Conservation (phyloP, 2,113 vertebrate genomes). For the Progne subis region DNA sequence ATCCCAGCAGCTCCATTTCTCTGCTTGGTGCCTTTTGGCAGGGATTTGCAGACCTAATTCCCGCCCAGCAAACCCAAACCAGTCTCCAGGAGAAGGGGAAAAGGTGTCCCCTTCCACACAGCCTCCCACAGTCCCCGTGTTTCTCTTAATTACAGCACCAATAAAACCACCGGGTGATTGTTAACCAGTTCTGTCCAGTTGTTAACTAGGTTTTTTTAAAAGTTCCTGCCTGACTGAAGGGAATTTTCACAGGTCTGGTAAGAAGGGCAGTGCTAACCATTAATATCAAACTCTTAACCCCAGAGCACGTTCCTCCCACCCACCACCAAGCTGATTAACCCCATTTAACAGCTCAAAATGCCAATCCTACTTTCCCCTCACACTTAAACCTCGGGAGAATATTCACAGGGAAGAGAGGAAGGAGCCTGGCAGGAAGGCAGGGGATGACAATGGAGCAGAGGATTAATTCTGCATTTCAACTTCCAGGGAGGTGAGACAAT, state of each 20-base stretch:
- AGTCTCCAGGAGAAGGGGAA: not conserved
- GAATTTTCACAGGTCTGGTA: not conserved
- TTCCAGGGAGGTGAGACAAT: slow-evolving; percentile 19
- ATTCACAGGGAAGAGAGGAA: not conserved
- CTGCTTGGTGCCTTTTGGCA: not conserved
- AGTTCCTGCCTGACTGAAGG: not conserved
- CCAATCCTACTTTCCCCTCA: slow-evolving; percentile 13
- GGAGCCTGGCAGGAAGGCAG: not conserved
- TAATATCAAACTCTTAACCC: not conserved
- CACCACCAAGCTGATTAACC: slow-evolving; percentile 22
- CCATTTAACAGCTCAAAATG: slow-evolving; percentile 1
- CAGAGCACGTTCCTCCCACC: not conserved
- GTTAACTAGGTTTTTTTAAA: not conserved
- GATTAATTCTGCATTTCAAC: not conserved
- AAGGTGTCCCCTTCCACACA: not conserved
- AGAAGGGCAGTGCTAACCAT: not conserved
- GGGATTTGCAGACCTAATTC: not conserved
- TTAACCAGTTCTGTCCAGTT: not conserved
- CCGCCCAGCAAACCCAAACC: not conserved
- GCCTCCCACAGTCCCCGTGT: not conserved
- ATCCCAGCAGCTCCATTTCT: not conserved
- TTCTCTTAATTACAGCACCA: not conserved
- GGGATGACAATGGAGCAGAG: not conserved
- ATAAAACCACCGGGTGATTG: not conserved
- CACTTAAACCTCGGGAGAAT: not conserved